A percentile compares a stretch with the other conserved stretches of the same genome.
Evolutionary conservation across 2,888 invertebrate genomes (phyloP).

Genomic region (Ceramica pisi): DNA sequence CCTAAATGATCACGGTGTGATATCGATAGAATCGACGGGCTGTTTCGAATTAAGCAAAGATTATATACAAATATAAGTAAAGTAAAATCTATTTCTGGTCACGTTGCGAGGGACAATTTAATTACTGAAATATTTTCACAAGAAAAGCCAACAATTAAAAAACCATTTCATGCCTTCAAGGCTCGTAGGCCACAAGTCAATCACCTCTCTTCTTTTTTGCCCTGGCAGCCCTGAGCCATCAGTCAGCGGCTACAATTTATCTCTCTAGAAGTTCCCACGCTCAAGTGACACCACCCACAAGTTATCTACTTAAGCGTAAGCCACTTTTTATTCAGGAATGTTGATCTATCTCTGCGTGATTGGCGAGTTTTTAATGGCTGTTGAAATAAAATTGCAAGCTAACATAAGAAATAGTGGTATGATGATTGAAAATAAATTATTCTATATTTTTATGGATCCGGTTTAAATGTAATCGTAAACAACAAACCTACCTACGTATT

Average conservation of each 20-base stretch:
- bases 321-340: constrained; percentile 57
- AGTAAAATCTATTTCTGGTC: too few species aligned
- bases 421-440: too few species aligned
- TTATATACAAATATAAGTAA: too few species aligned
- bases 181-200: constrained; percentile 52
- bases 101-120: neutral
- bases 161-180: constrained; percentile 22
- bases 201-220: constrained; percentile 55
- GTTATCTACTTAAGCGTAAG: constrained; percentile 71
- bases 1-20: too few species aligned
- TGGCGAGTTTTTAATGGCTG: neutral
- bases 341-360: constrained; percentile 13
- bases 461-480: too few species aligned
- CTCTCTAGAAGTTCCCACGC: constrained; percentile 67
- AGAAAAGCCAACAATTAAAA: constrained; percentile 22
- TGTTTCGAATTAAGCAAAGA: too few species aligned
- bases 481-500: too few species aligned
- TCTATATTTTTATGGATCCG: too few species aligned
- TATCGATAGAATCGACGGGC: too few species aligned
- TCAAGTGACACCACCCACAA: constrained; percentile 73
- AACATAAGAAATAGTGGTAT: neutral
- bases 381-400: neutral
- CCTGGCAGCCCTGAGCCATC: constrained; percentile 50
- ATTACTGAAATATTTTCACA: neutral
- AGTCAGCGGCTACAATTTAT: constrained; percentile 73